These are phyloP conservation scores for Odontesthes bonariensis DNA, from an alignment of 2,113 vertebrate species.

Conservation along the genomic window DNA sequence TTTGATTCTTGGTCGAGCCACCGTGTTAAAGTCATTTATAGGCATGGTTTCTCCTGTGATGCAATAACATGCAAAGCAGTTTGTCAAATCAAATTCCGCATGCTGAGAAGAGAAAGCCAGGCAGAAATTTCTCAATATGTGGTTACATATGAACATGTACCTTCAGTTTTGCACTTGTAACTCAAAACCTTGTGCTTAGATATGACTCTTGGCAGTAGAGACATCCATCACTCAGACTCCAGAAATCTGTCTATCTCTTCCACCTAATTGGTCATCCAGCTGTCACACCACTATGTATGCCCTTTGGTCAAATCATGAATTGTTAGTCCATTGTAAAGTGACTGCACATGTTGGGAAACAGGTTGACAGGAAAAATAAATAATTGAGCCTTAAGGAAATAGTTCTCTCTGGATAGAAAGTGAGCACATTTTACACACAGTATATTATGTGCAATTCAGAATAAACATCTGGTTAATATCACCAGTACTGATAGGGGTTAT, in stretches of 20 bases:
- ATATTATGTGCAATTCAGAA: not conserved
- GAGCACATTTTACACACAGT: conserved; percentile 9
- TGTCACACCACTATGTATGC: conserved; percentile 37
- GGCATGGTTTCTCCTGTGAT: conserved; percentile 40
- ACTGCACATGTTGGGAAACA: conserved; percentile 11
- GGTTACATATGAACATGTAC: not conserved
- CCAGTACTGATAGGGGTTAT: conserved; percentile 4
- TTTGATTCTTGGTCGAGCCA: conserved; percentile 49
- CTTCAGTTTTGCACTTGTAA: conserved; percentile 12
- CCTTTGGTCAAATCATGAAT: conserved; percentile 41
- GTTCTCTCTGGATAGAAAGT: not conserved
- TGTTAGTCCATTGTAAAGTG: conserved; percentile 25
- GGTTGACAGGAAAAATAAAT: conserved; percentile 1
- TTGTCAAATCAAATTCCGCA: conserved; percentile 33
- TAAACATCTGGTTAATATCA: not conserved
- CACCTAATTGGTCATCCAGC: conserved; percentile 61
- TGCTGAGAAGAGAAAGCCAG: conserved; percentile 9
- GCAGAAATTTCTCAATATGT: conserved; percentile 17
- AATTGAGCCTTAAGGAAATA: not conserved
- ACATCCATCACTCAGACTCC: conserved; percentile 43
- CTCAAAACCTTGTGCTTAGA: conserved; percentile 12
- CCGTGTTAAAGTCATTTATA: conserved; percentile 42
- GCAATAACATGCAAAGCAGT: conserved; percentile 60
- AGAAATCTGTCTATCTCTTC: conserved; percentile 32
- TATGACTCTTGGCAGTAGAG: conserved; percentile 33